Conservation (phyloP, 2,888 invertebrate species). For the Lasioglossum villosulum region DNA sequence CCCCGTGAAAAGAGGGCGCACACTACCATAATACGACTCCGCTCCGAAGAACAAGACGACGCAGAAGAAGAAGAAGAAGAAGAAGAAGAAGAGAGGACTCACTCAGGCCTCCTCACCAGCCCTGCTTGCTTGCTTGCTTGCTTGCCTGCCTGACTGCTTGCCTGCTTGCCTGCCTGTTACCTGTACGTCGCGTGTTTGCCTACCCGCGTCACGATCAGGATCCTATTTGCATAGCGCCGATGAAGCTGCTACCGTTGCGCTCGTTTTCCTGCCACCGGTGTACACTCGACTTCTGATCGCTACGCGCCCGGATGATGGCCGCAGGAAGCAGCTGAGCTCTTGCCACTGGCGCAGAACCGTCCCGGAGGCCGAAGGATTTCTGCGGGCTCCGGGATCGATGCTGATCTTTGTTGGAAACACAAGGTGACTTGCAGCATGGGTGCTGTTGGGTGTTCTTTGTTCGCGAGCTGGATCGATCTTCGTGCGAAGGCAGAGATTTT, state of each 20-base stretch:
- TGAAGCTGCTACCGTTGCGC: slow-evolving; percentile 78
- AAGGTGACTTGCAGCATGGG: background rate
- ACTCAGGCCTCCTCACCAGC: slow-evolving; percentile 66
- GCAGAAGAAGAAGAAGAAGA: slow-evolving; percentile 38
- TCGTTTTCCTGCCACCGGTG: slow-evolving; percentile 57
- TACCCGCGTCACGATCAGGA: slow-evolving; percentile 83
- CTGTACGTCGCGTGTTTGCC: slow-evolving; percentile 80
- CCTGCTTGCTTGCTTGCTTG: background rate
- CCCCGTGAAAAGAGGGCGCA: slow-evolving; percentile 70
- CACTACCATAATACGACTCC: slow-evolving; percentile 61
- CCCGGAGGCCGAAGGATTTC: background rate
- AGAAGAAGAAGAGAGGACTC: slow-evolving; percentile 67
- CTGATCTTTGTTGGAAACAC: background rate
- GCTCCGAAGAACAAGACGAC: slow-evolving; percentile 41
- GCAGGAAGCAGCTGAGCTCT: slow-evolving; percentile 1
- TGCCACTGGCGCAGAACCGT: background rate
- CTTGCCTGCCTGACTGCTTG: background rate
- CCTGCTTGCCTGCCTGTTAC: slow-evolving; percentile 70
- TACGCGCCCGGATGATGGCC: slow-evolving; percentile 34
- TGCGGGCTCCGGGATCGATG: background rate
- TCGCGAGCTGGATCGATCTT: background rate
- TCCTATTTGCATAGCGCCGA: slow-evolving; percentile 83
- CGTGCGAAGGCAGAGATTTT: background rate
- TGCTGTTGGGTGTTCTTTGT: background rate
- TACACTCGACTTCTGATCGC: slow-evolving; percentile 30